phyloP scores from a whole-genome alignment of 2,113 vertebrate species.

The Mus pahari region DNA sequence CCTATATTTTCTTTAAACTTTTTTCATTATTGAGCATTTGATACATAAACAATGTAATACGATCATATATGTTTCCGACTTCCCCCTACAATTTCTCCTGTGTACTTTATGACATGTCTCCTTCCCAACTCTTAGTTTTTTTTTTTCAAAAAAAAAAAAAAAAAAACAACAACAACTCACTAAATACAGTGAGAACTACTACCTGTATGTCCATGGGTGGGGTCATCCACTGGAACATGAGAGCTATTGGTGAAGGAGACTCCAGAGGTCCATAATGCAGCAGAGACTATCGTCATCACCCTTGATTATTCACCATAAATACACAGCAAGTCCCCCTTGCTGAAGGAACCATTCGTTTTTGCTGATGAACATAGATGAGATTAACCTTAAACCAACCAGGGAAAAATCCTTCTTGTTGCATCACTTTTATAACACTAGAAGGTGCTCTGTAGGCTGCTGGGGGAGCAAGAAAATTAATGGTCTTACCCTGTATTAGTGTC shows the following conservation, averaged over 20 bases:
- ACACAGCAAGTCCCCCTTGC: neutral
- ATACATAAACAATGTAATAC: neutral
- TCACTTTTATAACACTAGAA: too few relatives aligned
- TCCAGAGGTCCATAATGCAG: too few relatives aligned
- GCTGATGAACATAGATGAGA: neutral
- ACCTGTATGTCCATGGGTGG: neutral
- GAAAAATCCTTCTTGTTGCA: neutral
- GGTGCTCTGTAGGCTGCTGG: neutral
- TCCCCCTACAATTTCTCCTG: neutral
- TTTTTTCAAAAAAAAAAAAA: too few relatives aligned
- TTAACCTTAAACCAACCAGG: neutral
- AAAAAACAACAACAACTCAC: too few relatives aligned
- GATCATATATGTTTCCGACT: neutral
- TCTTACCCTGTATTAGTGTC: too few relatives aligned
- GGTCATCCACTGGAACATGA: neutral
- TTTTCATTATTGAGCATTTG: neutral
- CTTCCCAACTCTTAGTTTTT: neutral
- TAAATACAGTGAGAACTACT: neutral
- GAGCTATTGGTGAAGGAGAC: neutral
- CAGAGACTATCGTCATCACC: neutral
- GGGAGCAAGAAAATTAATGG: too few relatives aligned
- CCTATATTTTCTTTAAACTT: neutral
- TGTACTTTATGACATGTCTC: neutral
- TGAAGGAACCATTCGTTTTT: neutral
- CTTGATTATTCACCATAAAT: neutral